Evolutionary conservation across 2,113 vertebrate species (phyloP).

Genomic region (Cebidichthys violaceus): DNA sequence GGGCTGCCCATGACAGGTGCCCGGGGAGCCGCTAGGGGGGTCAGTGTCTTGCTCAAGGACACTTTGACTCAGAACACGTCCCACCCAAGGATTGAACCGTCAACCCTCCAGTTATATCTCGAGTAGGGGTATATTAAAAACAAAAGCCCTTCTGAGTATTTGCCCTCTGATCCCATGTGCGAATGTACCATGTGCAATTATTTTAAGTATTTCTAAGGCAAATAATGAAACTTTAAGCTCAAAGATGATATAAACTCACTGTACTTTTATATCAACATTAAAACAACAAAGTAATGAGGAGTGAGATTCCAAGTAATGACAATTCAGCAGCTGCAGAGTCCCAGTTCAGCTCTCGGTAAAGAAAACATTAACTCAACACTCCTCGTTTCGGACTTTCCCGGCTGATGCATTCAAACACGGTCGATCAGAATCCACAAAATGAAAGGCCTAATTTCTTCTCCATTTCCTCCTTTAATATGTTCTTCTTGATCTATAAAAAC

Average conservation of each 20-base stretch:
- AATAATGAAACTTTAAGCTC: background rate
- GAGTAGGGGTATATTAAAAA: no score
- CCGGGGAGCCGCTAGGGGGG: no score
- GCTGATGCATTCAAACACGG: background rate
- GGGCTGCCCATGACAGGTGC: no score
- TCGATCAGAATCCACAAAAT: conserved; percentile 26
- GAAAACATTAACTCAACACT: background rate
- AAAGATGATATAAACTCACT: no score
- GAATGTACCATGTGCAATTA: no score
- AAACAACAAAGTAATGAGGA: background rate
- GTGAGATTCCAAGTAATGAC: background rate
- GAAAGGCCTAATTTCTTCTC: conserved; percentile 69
- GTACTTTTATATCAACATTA: background rate
- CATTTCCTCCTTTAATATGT: conserved; percentile 57
- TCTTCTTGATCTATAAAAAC: conserved; percentile 74
- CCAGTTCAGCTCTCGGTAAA: background rate
- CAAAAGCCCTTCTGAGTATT: no score
- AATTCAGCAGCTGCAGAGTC: background rate
- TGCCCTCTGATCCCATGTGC: no score
- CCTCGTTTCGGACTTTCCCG: background rate
- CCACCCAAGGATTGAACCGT: no score
- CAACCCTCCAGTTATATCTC: no score
- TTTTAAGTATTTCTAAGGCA: background rate
- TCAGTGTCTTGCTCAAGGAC: no score
- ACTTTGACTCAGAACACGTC: no score